Evolutionary conservation across 2,113 vertebrate species (phyloP).

Genomic region (Eretmochelys imbricata): DNA sequence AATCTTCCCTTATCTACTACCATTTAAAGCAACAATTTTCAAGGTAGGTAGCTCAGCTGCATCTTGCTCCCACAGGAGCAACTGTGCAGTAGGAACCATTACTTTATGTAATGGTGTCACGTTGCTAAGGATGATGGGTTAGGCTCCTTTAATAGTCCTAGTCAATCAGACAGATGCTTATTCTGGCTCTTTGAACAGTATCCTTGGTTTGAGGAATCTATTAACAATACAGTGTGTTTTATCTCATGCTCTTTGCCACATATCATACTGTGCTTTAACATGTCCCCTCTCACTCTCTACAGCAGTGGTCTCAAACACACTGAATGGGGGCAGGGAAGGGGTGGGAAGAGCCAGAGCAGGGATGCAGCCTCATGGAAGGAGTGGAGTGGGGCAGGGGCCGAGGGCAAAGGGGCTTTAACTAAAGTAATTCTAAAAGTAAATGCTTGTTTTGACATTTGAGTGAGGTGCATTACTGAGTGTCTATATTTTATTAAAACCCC

Average conservation of each 20-base stretch:
- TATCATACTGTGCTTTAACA: not conserved
- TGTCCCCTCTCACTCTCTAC: not conserved
- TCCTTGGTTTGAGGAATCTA: not conserved
- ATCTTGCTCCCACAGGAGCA: not conserved
- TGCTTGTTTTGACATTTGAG: no score
- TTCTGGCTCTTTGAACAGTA: not conserved
- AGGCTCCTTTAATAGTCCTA: rapidly evolving
- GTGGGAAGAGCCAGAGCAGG: no score
- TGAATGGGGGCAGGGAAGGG: no score
- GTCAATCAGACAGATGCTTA: not conserved
- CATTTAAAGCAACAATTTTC: not conserved
- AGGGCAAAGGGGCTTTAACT: no score
- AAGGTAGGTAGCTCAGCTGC: not conserved
- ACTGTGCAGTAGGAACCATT: not conserved
- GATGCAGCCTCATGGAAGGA: no score
- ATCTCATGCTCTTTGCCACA: not conserved
- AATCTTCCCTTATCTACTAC: not conserved
- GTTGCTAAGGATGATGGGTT: not conserved
- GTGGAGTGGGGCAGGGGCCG: no score
- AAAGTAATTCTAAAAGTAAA: no score
- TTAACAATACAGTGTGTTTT: not conserved
- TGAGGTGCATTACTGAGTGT: no score
- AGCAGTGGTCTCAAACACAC: no score
- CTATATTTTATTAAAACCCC: no score
- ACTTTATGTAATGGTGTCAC: not conserved